phyloP scores from a whole-genome alignment of 37 sponge, comb jelly and placozoan genomes.

The Eunapius fragilis region DNA sequence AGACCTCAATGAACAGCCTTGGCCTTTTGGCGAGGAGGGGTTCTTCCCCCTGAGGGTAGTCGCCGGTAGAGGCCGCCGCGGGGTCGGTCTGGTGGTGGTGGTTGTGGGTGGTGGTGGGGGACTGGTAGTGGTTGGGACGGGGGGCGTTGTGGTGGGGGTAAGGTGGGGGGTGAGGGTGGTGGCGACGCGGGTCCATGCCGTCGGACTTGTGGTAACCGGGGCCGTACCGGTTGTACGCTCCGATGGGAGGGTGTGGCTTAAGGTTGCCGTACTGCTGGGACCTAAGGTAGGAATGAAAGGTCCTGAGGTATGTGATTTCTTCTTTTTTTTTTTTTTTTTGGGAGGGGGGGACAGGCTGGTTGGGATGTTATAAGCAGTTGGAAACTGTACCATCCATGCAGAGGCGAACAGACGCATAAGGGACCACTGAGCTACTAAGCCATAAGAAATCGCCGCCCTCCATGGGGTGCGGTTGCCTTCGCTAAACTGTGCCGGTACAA shows the following conservation, averaged over 20 bases:
- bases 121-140: neutral
- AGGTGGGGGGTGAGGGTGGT: too few species aligned
- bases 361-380: neutral
- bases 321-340: too few species aligned
- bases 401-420: neutral
- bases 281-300: neutral
- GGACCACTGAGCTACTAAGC: neutral
- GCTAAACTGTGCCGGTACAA: neutral
- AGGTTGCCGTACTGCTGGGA: constrained; percentile 20
- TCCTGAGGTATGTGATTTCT: neutral
- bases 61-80: neutral
- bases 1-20: constrained; percentile 34
- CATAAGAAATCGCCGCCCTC: too few species aligned
- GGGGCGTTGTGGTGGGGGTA: constrained; percentile 10
- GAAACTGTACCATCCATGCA: neutral
- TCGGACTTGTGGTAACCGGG: constrained; percentile 27
- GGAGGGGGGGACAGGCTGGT: neutral
- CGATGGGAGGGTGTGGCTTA: neutral
- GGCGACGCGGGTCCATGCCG: constrained; percentile 1
- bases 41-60: too few species aligned
- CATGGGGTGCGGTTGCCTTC: too few species aligned
- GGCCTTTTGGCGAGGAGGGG: constrained; percentile 32
- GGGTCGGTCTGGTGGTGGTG: constrained; percentile 2
- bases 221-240: neutral
- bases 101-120: constrained; percentile 9